Percentiles rank a stretch among this genome's conserved stretches.
phyloP scores from a whole-genome alignment of 2,888 invertebrate genomes.

The Pheosia tremula region DNA sequence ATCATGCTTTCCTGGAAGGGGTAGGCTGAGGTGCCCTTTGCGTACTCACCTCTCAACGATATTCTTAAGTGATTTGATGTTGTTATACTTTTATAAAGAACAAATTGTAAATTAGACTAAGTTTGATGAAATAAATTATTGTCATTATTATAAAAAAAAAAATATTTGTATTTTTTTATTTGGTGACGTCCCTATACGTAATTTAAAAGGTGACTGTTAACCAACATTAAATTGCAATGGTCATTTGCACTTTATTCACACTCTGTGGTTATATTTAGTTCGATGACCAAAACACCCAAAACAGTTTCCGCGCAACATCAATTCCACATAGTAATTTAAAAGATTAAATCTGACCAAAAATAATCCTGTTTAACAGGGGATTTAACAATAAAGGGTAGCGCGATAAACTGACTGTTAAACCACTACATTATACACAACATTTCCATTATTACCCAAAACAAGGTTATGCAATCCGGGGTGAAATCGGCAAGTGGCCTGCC shows the following conservation, averaged over 20 bases:
- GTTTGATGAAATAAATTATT: too few relatives aligned
- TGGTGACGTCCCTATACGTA: too few relatives aligned
- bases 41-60: too few relatives aligned
- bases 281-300: background rate
- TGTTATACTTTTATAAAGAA: too few relatives aligned
- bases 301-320: background rate
- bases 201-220: too few relatives aligned
- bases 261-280: background rate
- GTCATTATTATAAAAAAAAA: too few relatives aligned
- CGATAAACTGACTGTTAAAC: conserved; percentile 30
- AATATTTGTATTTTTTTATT: too few relatives aligned
- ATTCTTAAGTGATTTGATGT: too few relatives aligned
- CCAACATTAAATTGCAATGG: too few relatives aligned
- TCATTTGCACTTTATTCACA: background rate
- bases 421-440: conserved; percentile 16
- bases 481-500: conserved; percentile 24
- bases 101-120: too few relatives aligned
- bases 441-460: conserved; percentile 29
- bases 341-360: conserved; percentile 35
- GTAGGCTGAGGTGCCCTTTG: too few relatives aligned
- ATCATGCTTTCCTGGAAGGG: too few relatives aligned
- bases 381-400: conserved; percentile 22
- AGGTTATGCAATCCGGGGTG: conserved; percentile 27
- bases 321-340: background rate
- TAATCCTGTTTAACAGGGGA: conserved; percentile 21